phyloP scores from a whole-genome alignment of 2,888 invertebrate species.

The Nomada ferruginata region DNA sequence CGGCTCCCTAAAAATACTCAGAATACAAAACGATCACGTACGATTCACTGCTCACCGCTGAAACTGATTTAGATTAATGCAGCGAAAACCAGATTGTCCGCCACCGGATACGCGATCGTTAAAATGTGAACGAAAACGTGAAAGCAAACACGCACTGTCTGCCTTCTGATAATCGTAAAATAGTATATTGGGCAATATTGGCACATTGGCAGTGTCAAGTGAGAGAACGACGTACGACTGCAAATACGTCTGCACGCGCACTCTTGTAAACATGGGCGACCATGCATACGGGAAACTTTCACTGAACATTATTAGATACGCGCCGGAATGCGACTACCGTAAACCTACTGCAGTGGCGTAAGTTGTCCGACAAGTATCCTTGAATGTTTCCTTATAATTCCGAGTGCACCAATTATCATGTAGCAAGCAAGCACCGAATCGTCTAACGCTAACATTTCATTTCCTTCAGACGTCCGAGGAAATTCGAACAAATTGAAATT shows the following conservation, averaged over 20 bases:
- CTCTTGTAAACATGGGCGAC: conserved; percentile 78
- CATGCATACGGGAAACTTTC: conserved; percentile 81
- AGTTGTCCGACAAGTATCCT: conserved; percentile 46
- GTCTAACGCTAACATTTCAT: no score
- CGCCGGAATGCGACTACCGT: conserved; percentile 83
- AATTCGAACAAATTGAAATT: no score
- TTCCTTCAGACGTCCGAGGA: no score
- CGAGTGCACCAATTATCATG: conserved; percentile 13
- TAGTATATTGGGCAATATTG: no score
- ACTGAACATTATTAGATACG: conserved; percentile 83
- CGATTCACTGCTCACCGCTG: background rate
- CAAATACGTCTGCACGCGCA: conserved; percentile 66
- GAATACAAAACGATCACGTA: background rate
- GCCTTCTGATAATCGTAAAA: conserved; percentile 20
- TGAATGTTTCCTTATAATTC: conserved; percentile 23
- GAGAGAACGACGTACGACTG: conserved; percentile 50
- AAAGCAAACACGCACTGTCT: conserved; percentile 11
- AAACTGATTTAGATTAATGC: background rate
- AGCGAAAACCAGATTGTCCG: background rate
- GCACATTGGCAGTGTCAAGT: conserved; percentile 17
- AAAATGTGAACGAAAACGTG: conserved; percentile 10
- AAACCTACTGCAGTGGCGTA: conserved; percentile 72
- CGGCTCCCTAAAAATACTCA: no score
- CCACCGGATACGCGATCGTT: background rate
- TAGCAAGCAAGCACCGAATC: background rate